Evolutionary conservation across 2,113 vertebrate species (phyloP), one percentile per base, ranked within the genome.

Genomic region (Psophia crepitans): DNA sequence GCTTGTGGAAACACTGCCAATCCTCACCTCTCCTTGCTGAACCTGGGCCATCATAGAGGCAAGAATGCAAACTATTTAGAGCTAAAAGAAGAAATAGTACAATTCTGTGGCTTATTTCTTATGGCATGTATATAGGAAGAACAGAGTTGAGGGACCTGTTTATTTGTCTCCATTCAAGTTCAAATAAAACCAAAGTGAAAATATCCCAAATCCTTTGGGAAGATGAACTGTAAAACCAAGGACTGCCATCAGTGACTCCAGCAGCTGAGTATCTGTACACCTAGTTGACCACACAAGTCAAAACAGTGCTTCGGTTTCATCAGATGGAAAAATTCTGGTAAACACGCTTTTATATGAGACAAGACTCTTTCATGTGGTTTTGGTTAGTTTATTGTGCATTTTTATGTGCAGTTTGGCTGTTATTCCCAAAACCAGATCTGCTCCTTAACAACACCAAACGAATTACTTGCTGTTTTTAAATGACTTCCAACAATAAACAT

Each of bases 91-190:
- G 35, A 84, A n/a, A 43, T 15, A 27, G 17, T n/a, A 2, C 66
- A 58, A 84, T 75, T 87, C 43, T 46, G 48, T 39, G 12, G 51
- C 46, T 87, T 91, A 63, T 48, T 94, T 89, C 46, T 74, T 53
- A 75, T 0, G 6, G 24, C 23, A 84, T 49, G 61, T 60, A 46
- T n/a, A 9, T 5, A 37, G 66, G 63, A 91, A 49, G 10, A 90
- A 54, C 5, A 33, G 27, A 44, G 8, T 37, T 12, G 5, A 84
- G 26, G 1, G 37, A 18, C 26, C 28, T 51, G 22, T 78, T 79
- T 53, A 27, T 56, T 46, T 64, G 26, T 44, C 37, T 49, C 66
- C 39, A 33, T 58, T 65, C 30, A 57, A 46, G 43, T 71, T 76
- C 28, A 75, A 6, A 35, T 37, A 71, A 86, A 91, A 48, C 1